Base-by-base conservation (phyloP, 2,888 invertebrate species). In the Dyspetes luteomarginatus region DNA sequence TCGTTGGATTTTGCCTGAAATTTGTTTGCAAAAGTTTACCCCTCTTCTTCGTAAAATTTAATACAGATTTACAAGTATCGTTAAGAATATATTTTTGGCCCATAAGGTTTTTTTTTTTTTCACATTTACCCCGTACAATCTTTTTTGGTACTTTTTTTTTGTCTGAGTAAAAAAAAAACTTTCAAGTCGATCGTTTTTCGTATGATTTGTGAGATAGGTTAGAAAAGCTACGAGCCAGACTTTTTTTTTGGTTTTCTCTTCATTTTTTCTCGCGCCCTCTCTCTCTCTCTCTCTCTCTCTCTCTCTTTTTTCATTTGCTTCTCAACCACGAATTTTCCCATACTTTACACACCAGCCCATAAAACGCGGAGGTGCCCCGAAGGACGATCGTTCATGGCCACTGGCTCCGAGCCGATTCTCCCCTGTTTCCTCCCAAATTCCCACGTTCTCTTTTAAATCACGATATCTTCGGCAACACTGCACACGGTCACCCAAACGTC, bases 401-500 rank as follows among this genome's bases (percentile, higher is more conserved):
- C 56, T 77, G 68, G 73, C 81, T 77, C 41, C 73, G 64, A 62
- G 62, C 50, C 67, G 76, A 77, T 73, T 68, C 60, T 60, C 17
- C 43, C 45, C 52, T 67, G 64, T 71, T 71, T 60, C 36, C 58
- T 78, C 71, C 55, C 76, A 56, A 68, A 75, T 62, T 78, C 64
- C 69, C 69, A 22, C 64, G 26, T 55, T 56, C 75, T 78, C 73
- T 83, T 84, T 81, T 82, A 83, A 84, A 84, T 84, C 84, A 84
- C 81, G 80, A 82, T 84, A 83, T 83, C 83, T 84, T 78, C 64
- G 64, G 52, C 17, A 30, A 80, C 78, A 75, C 73, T 62, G 79
- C 78, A 62, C 84, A 82, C 71, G 82, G 79, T 79, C 80, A 79
- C 80, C 68, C 78, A 74, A 83, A 78, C 75, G 75, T 58, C 64